Evolutionary conservation across 2,888 invertebrate genomes (phyloP), one percentile per base, ranked within the genome.

Genomic region (Lepidocyrtinus sp.): DNA sequence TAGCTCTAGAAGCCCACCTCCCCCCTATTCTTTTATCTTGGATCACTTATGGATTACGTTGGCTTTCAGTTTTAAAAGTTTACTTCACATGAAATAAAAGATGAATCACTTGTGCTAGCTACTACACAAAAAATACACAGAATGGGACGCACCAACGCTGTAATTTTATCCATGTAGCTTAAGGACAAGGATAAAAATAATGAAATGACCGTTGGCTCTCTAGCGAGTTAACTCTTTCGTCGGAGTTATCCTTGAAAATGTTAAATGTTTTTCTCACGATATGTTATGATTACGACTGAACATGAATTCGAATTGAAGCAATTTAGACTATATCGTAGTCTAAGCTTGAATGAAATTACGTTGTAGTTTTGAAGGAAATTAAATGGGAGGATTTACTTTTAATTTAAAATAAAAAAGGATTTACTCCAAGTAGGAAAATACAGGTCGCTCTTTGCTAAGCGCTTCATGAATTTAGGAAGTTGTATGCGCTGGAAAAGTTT

Each of bases 1-100:
- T 80, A 94, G 95, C 86, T 95, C 94, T 86, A 93, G 94, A 87
- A 93, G 96, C 88, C 95, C 96, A 87, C 96, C 96, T 84, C 96
- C 94, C 77, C 94, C 96, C 89, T 94, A 94, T 92, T 85, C 26
- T n/a, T 64, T 27, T 36, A 36, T 12, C 12, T 36, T 36, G n/a
- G n/a, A 50, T 17, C 2, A 50, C 1, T 50, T 12, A 50, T 17
- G 2, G 36, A 36, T n/a, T 12, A 50, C 50, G 50, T 7, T 17
- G 17, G 50, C 50, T 71, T 61, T 69, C 25, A 46, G 24, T 67
- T 50, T 67, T 45, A 26, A 9, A 15, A 12, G 61, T 62, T 17
- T 7, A 22, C 22, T 22, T 62, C 59, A n/a, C n/a, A 50, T 50
- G 50, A 50, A 2, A 50, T 50, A 12, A 50, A 50, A n/a, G 36